These are phyloP conservation scores for Pyrgus malvae DNA, from an alignment of 2,888 invertebrate species.

Conservation along the genomic window DNA sequence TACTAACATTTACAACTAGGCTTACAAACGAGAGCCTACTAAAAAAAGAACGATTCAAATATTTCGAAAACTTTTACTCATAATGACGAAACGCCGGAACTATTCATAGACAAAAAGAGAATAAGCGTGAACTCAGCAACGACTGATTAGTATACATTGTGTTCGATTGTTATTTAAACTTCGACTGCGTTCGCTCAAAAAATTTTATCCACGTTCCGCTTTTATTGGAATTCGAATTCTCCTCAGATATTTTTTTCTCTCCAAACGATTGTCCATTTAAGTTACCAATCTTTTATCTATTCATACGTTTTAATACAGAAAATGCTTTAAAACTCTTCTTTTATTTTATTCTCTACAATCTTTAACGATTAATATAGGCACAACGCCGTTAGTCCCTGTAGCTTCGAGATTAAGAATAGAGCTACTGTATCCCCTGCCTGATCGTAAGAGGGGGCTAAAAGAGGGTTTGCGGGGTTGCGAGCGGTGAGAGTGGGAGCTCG, in stretches of 20 bases:
- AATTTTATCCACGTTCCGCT: conserved; percentile 9
- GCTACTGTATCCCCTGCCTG: no score
- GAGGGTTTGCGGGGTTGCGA: no score
- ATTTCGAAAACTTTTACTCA: neutral
- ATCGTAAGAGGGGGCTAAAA: no score
- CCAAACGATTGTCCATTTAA: neutral
- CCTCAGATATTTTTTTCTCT: neutral
- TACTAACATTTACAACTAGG: no score
- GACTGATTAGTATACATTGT: conserved; percentile 27
- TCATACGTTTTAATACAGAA: neutral
- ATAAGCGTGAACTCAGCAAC: conserved; percentile 6
- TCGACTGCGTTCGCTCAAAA: conserved; percentile 19
- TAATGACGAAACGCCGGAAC: neutral
- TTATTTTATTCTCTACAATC: neutral
- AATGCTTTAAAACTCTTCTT: neutral
- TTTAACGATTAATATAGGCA: neutral
- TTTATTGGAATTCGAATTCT: conserved; percentile 9
- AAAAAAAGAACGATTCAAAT: no score
- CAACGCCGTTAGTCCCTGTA: no score
- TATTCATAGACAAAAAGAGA: neutral
- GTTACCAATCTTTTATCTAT: neutral
- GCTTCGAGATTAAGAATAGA: no score
- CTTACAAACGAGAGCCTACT: no score
- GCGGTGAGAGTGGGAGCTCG: no score
- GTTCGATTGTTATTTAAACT: conserved; percentile 27